Conservation (phyloP, 2,113 vertebrate genomes). For the Cyprinodon tularosa region DNA sequence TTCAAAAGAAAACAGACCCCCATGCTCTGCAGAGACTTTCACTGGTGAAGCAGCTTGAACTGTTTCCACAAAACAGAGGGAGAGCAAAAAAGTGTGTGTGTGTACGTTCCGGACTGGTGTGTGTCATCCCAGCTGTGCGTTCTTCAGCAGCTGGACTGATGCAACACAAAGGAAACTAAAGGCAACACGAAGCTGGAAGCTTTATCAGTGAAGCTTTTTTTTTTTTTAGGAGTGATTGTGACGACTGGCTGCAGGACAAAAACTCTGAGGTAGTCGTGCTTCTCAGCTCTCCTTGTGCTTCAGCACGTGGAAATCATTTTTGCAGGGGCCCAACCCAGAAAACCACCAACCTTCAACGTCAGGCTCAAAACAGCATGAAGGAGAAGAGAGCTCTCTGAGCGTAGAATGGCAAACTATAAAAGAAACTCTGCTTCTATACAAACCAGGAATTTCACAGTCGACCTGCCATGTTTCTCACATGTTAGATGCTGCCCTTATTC, state of each 20-base stretch:
- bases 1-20: slow-evolving; percentile 63
- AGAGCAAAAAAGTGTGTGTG: slow-evolving; percentile 2
- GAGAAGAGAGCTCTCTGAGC: slow-evolving; percentile 19
- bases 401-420: slow-evolving; percentile 40
- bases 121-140: slow-evolving; percentile 54
- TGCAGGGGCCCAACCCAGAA: slow-evolving; percentile 60
- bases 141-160: slow-evolving; percentile 76
- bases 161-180: slow-evolving; percentile 74
- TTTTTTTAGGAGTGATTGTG: slow-evolving; percentile 48
- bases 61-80: slow-evolving; percentile 17
- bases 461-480: slow-evolving; percentile 30
- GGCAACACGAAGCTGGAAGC: slow-evolving; percentile 33
- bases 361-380: slow-evolving; percentile 21
- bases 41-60: slow-evolving; percentile 21
- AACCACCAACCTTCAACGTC: slow-evolving; percentile 65
- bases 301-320: slow-evolving; percentile 49
- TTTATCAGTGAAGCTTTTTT: slow-evolving; percentile 27
- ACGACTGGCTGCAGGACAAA: slow-evolving; percentile 7
- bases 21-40: slow-evolving; percentile 27
- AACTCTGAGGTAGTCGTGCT: slow-evolving; percentile 19
- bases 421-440: slow-evolving; percentile 22
- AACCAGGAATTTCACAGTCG: slow-evolving; percentile 30
- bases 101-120: slow-evolving; percentile 13
- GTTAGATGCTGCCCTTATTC: slow-evolving; percentile 4
- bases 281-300: slow-evolving; percentile 33